phyloP scores from a whole-genome alignment of 2,888 invertebrate genomes.

The Acanthosepion pharaonis region DNA sequence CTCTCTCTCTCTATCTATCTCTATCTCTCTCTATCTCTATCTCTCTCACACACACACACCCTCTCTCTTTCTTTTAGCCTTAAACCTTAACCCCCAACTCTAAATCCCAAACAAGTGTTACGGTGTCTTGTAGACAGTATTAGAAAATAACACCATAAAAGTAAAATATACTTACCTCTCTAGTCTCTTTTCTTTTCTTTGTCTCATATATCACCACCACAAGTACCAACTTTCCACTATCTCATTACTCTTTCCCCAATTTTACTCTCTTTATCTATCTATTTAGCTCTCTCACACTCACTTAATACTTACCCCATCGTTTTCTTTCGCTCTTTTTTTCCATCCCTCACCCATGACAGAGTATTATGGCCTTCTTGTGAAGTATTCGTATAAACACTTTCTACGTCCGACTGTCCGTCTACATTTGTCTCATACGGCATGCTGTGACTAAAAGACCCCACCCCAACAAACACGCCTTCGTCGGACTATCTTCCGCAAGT shows the following conservation, averaged over 20 bases:
- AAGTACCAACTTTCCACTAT: not conserved
- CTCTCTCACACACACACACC: no score
- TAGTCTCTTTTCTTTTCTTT: not conserved
- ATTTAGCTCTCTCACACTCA: constrained; percentile 13
- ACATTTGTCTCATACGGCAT: not conserved
- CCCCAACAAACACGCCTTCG: not conserved
- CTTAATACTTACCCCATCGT: not conserved
- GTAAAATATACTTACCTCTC: not conserved
- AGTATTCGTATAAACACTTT: constrained; percentile 21
- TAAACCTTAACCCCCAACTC: not conserved
- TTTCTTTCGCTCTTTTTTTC: not conserved
- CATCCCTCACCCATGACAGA: not conserved
- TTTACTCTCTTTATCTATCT: constrained; percentile 13
- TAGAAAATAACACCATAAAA: constrained; percentile 33
- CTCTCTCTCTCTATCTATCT: no score
- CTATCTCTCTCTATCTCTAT: no score
- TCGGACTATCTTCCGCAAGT: not conserved
- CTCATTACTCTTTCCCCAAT: not conserved
- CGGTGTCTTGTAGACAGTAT: not conserved
- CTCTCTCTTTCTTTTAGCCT: no score
- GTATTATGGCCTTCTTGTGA: constrained; percentile 23
- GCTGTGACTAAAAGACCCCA: not conserved
- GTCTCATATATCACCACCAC: not conserved
- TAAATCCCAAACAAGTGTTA: not conserved
- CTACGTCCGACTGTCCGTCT: constrained; percentile 21